Evolutionary conservation across 2,113 vertebrate genomes (phyloP).

Genomic region (Ptilorrhoa leucosticta): DNA sequence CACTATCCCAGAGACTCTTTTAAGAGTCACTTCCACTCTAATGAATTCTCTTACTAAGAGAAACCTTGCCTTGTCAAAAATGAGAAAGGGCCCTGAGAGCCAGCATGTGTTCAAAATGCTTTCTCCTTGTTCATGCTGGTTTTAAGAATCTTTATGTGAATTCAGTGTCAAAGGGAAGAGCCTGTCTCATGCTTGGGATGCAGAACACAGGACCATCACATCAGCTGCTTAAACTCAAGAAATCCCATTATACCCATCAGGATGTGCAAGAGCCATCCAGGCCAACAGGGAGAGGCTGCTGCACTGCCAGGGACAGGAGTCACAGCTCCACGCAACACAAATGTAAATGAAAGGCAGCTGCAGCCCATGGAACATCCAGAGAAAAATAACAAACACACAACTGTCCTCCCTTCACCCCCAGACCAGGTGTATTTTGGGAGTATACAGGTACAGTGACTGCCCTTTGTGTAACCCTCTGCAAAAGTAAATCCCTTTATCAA

Average conservation of each 20-base stretch:
- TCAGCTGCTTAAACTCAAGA: neutral
- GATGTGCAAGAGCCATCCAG: neutral
- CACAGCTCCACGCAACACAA: neutral
- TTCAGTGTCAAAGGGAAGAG: neutral
- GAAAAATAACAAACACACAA: neutral
- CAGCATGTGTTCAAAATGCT: neutral
- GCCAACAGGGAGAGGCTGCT: neutral
- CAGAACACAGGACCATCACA: neutral
- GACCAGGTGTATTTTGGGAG: neutral
- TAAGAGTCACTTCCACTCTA: neutral
- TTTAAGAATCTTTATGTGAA: neutral
- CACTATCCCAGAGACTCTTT: neutral
- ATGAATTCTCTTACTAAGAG: neutral
- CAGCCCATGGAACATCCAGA: neutral
- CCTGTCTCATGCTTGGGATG: neutral
- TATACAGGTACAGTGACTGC: too few relatives aligned
- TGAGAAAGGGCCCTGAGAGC: neutral
- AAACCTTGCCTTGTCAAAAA: neutral
- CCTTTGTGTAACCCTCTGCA: neutral
- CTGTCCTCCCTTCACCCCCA: neutral
- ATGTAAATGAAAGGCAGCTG: neutral
- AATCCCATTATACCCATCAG: neutral
- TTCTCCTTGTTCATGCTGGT: neutral
- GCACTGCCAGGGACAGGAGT: neutral
- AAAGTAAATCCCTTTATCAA: neutral